Evolutionary conservation across 2,113 vertebrate species (phyloP).

Genomic region (Mustela lutreola): DNA sequence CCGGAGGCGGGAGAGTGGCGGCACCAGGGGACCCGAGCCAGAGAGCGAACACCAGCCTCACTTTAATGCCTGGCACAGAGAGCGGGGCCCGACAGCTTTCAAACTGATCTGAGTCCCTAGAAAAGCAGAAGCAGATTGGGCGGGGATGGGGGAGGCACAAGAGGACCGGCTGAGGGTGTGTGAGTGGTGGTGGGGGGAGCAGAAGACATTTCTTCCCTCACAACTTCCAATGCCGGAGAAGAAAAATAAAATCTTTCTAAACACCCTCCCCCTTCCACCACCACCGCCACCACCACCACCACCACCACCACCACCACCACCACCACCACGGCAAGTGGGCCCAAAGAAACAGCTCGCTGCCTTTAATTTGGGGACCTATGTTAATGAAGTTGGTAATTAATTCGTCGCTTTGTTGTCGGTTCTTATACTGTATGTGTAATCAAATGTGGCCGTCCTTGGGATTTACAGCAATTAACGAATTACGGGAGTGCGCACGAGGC

Average conservation of each 20-base stretch:
- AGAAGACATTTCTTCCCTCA: not conserved
- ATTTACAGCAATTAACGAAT: constrained; percentile 81
- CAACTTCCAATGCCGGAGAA: constrained; percentile 11
- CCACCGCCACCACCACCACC: constrained; percentile 36
- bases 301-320: not conserved
- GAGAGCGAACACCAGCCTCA: not conserved
- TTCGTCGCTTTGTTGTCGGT: constrained; percentile 86
- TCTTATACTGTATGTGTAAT: constrained; percentile 79
- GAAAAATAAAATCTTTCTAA: constrained; percentile 51
- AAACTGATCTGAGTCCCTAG: not conserved
- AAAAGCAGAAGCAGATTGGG: constrained; percentile 48
- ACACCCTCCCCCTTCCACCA: constrained; percentile 7
- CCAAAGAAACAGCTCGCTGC: constrained; percentile 78
- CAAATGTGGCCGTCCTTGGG: constrained; percentile 83
- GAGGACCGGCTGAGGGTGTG: not conserved
- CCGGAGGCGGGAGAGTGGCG: not conserved
- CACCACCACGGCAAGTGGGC: constrained; percentile 71
- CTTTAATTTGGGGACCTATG: constrained; percentile 86
- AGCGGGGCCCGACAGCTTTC: not conserved
- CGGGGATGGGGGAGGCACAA: too few relatives aligned
- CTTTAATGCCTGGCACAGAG: not conserved
- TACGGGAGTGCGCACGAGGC: constrained; percentile 72
- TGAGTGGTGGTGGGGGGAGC: not conserved
- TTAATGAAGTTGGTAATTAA: constrained; percentile 89
- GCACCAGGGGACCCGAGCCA: not conserved